Evolutionary conservation across 2,797 vertebrate genomes (phyloP).

Genomic region (Lagocephalus sceleratus): DNA sequence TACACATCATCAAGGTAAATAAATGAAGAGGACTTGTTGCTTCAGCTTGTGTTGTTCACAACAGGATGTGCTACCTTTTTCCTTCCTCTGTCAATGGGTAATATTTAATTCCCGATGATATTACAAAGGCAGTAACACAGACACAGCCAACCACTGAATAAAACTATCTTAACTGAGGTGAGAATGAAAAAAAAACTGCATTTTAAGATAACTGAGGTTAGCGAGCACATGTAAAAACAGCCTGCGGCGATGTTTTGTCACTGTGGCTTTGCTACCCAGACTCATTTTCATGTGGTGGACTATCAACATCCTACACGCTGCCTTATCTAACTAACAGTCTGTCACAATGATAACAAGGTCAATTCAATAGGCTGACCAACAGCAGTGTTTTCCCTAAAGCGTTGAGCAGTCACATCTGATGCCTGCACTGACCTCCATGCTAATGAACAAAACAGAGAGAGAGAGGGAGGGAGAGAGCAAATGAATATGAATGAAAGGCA

Average conservation of each 20-base stretch:
- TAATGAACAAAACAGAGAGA: slow-evolving; percentile 69
- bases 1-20: no score
- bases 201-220: slow-evolving; percentile 32
- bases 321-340: slow-evolving; percentile 62
- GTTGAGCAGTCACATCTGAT: slow-evolving; percentile 58
- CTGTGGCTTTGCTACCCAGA: slow-evolving; percentile 26
- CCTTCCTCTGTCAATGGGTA: no score
- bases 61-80: no score
- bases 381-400: slow-evolving; percentile 60
- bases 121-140: no score
- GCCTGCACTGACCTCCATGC: slow-evolving; percentile 61
- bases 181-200: neutral
- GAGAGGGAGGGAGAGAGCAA: slow-evolving; percentile 40
- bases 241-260: slow-evolving; percentile 37
- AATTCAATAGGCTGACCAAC: slow-evolving; percentile 66
- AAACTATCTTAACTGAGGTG: neutral
- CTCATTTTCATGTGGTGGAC: slow-evolving; percentile 47
- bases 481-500: slow-evolving; percentile 81
- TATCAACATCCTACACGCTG: slow-evolving; percentile 48
- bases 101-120: no score
- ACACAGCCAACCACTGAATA: no score
- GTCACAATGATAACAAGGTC: slow-evolving; percentile 71
- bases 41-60: no score
- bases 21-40: no score
- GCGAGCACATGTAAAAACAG: slow-evolving; percentile 35